Conservation (phyloP, 2,797 vertebrate species). For the Pampus argenteus region DNA sequence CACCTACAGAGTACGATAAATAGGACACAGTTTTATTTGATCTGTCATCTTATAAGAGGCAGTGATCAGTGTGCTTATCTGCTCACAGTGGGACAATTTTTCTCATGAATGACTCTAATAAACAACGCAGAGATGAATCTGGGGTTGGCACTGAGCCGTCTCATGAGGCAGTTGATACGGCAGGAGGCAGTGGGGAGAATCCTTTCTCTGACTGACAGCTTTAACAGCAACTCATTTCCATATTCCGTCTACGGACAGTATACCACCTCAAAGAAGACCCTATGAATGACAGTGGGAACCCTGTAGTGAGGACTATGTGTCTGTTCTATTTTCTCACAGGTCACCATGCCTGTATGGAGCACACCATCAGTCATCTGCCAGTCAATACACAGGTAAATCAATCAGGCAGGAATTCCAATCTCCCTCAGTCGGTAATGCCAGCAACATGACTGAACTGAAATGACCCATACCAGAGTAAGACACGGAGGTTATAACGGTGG, state of each 20-base stretch:
- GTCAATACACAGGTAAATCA: constrained; percentile 76
- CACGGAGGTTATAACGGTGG: constrained; percentile 24
- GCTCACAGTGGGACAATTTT: constrained; percentile 30
- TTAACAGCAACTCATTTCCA: constrained; percentile 53
- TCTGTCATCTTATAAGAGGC: constrained; percentile 35
- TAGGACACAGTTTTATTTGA: constrained; percentile 19
- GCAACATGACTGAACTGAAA: constrained; percentile 36
- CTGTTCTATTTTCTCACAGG: constrained; percentile 22
- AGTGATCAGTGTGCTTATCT: constrained; percentile 25
- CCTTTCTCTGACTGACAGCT: constrained; percentile 50
- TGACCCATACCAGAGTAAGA: constrained; percentile 54
- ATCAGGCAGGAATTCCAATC: constrained; percentile 76
- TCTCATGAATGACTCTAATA: constrained; percentile 45
- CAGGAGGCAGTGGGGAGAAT: constrained; percentile 13
- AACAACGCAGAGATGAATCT: constrained; percentile 49
- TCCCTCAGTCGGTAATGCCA: constrained; percentile 59
- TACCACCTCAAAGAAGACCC: constrained; percentile 30
- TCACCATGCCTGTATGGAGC: constrained; percentile 23
- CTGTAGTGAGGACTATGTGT: not conserved
- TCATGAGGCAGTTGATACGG: constrained; percentile 19
- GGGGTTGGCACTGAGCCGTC: constrained; percentile 17
- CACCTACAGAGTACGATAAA: constrained; percentile 6
- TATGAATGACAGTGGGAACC: constrained; percentile 15
- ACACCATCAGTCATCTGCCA: constrained; percentile 68
- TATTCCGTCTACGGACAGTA: constrained; percentile 30